Base-by-base conservation (phyloP, 1,140 invertebrate species). In the Camponotus vicinus region DNA sequence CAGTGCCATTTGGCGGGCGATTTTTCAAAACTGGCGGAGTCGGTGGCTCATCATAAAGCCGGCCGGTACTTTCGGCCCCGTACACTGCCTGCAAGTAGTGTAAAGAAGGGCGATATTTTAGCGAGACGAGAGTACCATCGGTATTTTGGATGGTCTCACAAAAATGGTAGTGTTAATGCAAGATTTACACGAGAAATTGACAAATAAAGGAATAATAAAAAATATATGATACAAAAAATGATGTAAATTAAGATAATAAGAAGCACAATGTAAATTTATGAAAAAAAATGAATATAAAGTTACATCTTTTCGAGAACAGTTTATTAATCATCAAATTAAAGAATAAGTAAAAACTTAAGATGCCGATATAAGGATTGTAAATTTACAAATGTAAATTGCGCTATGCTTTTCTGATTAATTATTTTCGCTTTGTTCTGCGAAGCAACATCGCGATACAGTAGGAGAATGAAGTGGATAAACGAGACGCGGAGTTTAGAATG, bases 11-110 rank as follows among this genome's bases (percentile, higher is more conserved):
- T 85, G 71, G 83, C 63, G 83, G 37, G 61, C 83, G 75, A 85
- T 85, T 85, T 85, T 85, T 85, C 83, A 85, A 85, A 83, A 85
- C 83, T 85, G 59, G 61, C 45, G 61, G 45, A 77, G 83, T 85
- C 71, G 83, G 83, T 66, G 83, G 83, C 83, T 85, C 83, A 85
- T 85, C 83, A 85, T 85, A 85, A 85, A 85, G 83, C 73, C 83
- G 63, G 73, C 71, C 61, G 52, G 63, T 15, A 37, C 75, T 79
- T 79, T 85, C 27, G 79, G 55, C 18, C 52, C 15, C 69, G 69
- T 83, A 75, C 55, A 42, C 69, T 59, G 42, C 27, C 71, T 34
- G 79, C 40, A 49, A 83, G 55, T 79, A 78, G 61, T 73, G 75
- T 79, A 79, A 76, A 79, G 59, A 69, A 85, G 83, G 45, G 63